Conservation (phyloP, 2,888 invertebrate genomes). For the Spilosoma lubricipeda region DNA sequence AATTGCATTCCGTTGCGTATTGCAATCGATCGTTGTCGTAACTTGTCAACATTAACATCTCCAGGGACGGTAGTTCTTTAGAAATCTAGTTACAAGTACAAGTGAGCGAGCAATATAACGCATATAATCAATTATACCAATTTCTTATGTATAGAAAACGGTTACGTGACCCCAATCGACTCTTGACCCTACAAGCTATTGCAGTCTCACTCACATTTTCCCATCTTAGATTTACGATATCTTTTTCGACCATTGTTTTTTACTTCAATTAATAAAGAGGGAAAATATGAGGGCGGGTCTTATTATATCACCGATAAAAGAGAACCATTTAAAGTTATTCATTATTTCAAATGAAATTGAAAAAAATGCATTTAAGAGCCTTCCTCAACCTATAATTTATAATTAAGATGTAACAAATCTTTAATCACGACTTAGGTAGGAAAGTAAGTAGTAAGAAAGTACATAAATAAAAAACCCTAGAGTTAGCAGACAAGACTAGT, state of each 20-base stretch:
- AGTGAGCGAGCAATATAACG: not conserved
- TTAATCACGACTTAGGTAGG: not conserved
- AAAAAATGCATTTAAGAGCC: not conserved
- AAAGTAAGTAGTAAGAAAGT: not conserved
- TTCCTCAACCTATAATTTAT: not conserved
- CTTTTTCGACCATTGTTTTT: not conserved
- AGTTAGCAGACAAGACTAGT: not conserved
- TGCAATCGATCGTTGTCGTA: not conserved
- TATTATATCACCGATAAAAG: not conserved
- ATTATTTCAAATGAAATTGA: not conserved
- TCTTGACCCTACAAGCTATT: not conserved
- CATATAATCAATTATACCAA: not conserved
- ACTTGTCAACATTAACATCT: not conserved
- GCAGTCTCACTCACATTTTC: not conserved
- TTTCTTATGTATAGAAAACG: not conserved
- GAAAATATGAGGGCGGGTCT: not conserved
- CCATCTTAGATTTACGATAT: not conserved
- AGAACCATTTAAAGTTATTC: not conserved
- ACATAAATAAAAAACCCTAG: not conserved
- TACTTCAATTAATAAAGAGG: not conserved
- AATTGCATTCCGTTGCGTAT: slow-evolving; percentile 7
- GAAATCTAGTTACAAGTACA: not conserved
- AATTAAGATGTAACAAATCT: not conserved
- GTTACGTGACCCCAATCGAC: too few relatives aligned
- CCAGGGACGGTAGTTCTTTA: not conserved